phyloP scores from a whole-genome alignment of 2,797 vertebrate genomes.

The Choloepus didactylus region DNA sequence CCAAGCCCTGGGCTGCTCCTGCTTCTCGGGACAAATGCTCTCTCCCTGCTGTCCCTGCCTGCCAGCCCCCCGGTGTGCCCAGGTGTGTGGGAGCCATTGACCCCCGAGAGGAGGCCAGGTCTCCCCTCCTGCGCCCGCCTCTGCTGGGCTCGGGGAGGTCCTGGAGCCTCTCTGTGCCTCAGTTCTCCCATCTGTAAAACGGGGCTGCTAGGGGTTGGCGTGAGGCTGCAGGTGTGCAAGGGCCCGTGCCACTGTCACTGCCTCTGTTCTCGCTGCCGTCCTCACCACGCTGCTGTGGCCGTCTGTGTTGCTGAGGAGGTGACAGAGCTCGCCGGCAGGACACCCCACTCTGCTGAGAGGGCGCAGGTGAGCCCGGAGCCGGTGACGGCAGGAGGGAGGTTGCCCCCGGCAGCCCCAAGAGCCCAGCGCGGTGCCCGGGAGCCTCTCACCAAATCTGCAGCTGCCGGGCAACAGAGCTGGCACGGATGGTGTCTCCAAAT shows the following conservation, averaged over 20 bases:
- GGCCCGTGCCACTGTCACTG: background rate
- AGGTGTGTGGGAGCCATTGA: too few relatives aligned
- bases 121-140: background rate
- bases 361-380: too few relatives aligned
- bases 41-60: too few relatives aligned
- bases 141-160: too few relatives aligned
- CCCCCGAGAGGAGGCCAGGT: too few relatives aligned
- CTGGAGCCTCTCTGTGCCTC: background rate
- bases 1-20: too few relatives aligned
- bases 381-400: background rate
- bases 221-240: background rate
- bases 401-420: background rate
- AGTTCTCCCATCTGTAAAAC: background rate
- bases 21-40: too few relatives aligned
- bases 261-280: background rate
- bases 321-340: too few relatives aligned
- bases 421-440: fast-evolving
- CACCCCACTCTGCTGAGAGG: too few relatives aligned
- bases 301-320: too few relatives aligned
- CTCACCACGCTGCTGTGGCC: background rate
- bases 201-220: background rate
- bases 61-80: too few relatives aligned
- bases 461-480: fast-evolving
- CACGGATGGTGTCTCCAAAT: background rate
- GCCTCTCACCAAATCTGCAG: background rate